Evolutionary conservation across 1,140 invertebrate genomes (phyloP).

Genomic region (Lepeophtheirus salmonis): DNA sequence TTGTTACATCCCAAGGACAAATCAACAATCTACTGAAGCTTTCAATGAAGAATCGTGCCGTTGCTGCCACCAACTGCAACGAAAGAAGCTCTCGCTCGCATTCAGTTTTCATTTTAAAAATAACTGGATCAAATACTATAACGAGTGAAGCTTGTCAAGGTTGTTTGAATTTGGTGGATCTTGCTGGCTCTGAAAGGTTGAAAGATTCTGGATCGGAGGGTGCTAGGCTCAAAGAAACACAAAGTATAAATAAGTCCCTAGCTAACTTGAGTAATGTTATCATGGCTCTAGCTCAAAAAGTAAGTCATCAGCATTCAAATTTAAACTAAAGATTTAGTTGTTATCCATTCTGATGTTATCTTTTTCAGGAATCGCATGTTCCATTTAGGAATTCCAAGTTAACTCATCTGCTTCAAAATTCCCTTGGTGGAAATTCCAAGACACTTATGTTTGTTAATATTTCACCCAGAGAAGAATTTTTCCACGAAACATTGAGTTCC

Average conservation of each 20-base stretch:
- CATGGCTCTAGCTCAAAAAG: slow-evolving; percentile 51
- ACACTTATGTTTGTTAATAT: slow-evolving; percentile 76
- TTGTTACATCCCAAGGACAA: slow-evolving; percentile 38
- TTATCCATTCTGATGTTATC: too few species aligned
- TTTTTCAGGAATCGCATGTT: slow-evolving; percentile 41
- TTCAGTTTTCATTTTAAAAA: slow-evolving; percentile 38
- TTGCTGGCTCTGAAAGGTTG: slow-evolving; percentile 74
- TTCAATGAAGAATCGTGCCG: slow-evolving; percentile 55
- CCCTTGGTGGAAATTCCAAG: slow-evolving; percentile 77
- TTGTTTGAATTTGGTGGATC: slow-evolving; percentile 63
- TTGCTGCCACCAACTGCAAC: slow-evolving; percentile 35
- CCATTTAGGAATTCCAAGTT: slow-evolving; percentile 79
- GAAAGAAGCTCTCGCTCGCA: slow-evolving; percentile 52
- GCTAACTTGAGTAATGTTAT: slow-evolving; percentile 71
- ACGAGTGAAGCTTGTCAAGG: slow-evolving; percentile 25
- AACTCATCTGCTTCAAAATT: slow-evolving; percentile 68
- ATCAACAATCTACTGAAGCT: slow-evolving; percentile 46
- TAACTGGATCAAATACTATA: slow-evolving; percentile 4
- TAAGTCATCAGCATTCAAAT: too few species aligned
- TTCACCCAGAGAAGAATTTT: slow-evolving; percentile 59
- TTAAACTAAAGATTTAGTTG: too few species aligned
- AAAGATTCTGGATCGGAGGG: slow-evolving; percentile 54
- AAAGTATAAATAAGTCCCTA: slow-evolving; percentile 71
- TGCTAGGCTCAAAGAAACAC: slow-evolving; percentile 57
- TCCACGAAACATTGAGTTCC: slow-evolving; percentile 63